Evolutionary conservation across 2,797 vertebrate genomes (phyloP).

Genomic region (Graptemys geographica): DNA sequence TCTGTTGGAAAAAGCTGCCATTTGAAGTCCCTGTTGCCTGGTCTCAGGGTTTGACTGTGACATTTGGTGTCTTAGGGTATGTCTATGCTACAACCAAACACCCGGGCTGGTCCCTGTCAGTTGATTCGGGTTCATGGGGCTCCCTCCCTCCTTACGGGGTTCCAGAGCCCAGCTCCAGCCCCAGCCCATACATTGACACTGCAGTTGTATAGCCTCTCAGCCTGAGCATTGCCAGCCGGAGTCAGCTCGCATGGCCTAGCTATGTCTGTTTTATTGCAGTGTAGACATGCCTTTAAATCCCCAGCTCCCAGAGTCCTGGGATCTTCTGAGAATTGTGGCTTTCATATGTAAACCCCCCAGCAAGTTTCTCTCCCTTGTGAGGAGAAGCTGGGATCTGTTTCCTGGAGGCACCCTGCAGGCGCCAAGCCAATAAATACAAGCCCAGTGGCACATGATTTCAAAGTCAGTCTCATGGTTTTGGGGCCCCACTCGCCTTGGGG

Average conservation of each 20-base stretch:
- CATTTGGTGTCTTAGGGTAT: not conserved
- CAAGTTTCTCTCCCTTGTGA: not conserved
- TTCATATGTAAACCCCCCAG: not conserved
- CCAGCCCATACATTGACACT: not conserved
- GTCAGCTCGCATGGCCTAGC: not conserved
- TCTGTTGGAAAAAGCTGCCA: not conserved
- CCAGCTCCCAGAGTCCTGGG: not conserved
- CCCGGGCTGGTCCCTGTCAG: not conserved
- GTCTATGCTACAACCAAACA: not conserved
- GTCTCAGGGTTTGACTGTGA: not conserved
- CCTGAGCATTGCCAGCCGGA: not conserved
- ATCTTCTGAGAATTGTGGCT: not conserved
- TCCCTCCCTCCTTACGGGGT: not conserved
- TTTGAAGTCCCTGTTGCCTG: not conserved
- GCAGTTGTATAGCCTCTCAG: not conserved
- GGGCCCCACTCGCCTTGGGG: too few species aligned
- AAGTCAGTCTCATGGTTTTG: not conserved
- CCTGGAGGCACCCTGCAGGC: not conserved
- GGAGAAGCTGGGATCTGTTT: not conserved
- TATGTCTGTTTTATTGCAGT: not conserved
- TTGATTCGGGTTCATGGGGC: not conserved
- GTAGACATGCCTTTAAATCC: not conserved
- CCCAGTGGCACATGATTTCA: not conserved
- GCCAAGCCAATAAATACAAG: not conserved
- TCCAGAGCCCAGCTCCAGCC: not conserved